Percentiles rank a stretch among this genome's conserved stretches.
phyloP scores from a whole-genome alignment of 2,888 invertebrate genomes.

The Drosophila mayaguana region DNA sequence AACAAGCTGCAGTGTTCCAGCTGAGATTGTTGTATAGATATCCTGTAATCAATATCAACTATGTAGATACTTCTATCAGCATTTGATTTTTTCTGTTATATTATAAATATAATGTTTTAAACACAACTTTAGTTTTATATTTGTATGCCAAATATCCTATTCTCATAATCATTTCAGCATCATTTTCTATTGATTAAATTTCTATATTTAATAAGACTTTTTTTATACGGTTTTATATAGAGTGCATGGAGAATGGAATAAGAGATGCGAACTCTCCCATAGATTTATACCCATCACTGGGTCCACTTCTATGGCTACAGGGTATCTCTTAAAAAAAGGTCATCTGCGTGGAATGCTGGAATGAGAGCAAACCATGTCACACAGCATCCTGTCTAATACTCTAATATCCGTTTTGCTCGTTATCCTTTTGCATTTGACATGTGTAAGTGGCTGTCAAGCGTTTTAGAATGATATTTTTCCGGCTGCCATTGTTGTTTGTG shows the following conservation, averaged over 20 bases:
- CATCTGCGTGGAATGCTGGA: slow-evolving; percentile 44
- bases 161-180: no score
- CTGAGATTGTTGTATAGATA: not conserved
- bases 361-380: slow-evolving; percentile 54
- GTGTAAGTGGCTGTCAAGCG: slow-evolving; percentile 80
- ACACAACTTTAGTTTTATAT: no score
- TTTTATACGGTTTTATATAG: no score
- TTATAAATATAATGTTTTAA: no score
- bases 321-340: slow-evolving; percentile 14
- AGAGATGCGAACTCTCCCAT: not conserved
- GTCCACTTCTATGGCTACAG: not conserved
- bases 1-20: not conserved
- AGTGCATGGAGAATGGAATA: no score
- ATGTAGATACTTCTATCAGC: no score
- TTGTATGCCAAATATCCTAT: no score
- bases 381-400: slow-evolving; percentile 74
- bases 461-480: slow-evolving; percentile 77
- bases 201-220: no score
- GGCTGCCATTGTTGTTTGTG: slow-evolving; percentile 32
- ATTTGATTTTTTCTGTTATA: no score
- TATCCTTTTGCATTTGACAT: slow-evolving; percentile 79
- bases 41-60: no score
- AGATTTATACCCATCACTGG: not conserved
- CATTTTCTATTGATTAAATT: no score
- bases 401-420: slow-evolving; percentile 80